Evolutionary conservation across 2,113 vertebrate genomes (phyloP).

Genomic region (Cepphus grylle): DNA sequence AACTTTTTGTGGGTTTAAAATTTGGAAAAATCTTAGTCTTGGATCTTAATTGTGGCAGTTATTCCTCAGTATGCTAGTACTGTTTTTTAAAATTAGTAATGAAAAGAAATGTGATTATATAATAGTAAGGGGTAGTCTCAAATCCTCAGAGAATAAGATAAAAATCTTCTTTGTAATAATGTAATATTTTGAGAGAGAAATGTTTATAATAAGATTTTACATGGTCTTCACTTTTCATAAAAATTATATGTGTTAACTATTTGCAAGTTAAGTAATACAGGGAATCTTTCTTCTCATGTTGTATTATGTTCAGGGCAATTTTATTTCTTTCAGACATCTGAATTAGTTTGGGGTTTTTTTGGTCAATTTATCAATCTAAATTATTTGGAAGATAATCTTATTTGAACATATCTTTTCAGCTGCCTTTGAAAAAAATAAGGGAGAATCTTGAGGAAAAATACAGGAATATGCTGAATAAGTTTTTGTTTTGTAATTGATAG

Average conservation of each 20-base stretch:
- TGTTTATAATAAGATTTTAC: not conserved
- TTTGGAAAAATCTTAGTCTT: not conserved
- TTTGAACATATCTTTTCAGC: slow-evolving; percentile 3
- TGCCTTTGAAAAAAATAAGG: not conserved
- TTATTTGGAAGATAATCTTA: not conserved
- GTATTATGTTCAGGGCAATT: not conserved
- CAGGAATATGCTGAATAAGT: not conserved
- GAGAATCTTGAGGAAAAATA: slow-evolving; percentile 5
- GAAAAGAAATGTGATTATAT: not conserved
- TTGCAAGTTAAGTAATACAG: not conserved
- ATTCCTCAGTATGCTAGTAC: not conserved
- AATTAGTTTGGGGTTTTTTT: not conserved
- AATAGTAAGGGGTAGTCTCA: not conserved
- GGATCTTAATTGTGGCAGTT: not conserved
- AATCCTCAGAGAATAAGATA: not conserved
- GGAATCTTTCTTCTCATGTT: not conserved
- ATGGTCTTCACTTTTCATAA: not conserved
- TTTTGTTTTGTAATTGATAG: not conserved
- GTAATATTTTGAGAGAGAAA: not conserved
- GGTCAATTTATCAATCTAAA: not conserved
- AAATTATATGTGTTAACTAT: not conserved
- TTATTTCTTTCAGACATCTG: not conserved
- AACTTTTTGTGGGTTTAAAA: not conserved
- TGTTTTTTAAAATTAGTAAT: not conserved
- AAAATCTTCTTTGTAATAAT: not conserved